These are phyloP conservation scores for Podarcis cretensis DNA, from an alignment of 2,113 vertebrate genomes.

Conservation along the genomic window DNA sequence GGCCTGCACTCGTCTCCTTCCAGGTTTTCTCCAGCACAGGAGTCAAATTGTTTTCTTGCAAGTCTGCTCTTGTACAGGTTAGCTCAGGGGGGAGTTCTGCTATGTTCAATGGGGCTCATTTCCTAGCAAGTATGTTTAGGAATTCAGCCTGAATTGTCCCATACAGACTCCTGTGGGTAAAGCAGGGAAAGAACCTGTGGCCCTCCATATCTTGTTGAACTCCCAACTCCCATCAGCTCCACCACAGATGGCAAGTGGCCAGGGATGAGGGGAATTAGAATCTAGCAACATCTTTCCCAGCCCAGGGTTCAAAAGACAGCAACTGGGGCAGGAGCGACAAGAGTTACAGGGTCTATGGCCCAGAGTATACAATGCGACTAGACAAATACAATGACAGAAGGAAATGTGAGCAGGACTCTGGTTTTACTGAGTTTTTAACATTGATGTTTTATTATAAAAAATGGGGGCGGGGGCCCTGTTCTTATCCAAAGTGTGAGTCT, in stretches of 20 bases:
- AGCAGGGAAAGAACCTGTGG: too few species aligned
- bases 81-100: too few species aligned
- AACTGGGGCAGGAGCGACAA: neutral
- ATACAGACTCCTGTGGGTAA: too few species aligned
- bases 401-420: neutral
- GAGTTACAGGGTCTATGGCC: too few species aligned
- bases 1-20: neutral
- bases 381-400: neutral
- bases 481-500: constrained; percentile 5
- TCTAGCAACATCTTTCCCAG: too few species aligned
- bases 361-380: neutral
- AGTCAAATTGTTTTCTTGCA: neutral
- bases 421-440: constrained; percentile 16
- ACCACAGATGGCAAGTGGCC: too few species aligned
- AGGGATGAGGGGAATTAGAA: too few species aligned
- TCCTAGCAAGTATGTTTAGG: neutral
- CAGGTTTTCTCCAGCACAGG: neutral
- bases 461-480: neutral
- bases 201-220: too few species aligned
- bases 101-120: neutral
- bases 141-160: too few species aligned
- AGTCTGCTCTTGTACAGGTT: neutral
- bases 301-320: neutral
- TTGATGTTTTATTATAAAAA: constrained; percentile 40
- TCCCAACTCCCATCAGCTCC: too few species aligned